Evolutionary conservation across 2,113 vertebrate genomes (phyloP).

Genomic region (Amblyornis subalaris): DNA sequence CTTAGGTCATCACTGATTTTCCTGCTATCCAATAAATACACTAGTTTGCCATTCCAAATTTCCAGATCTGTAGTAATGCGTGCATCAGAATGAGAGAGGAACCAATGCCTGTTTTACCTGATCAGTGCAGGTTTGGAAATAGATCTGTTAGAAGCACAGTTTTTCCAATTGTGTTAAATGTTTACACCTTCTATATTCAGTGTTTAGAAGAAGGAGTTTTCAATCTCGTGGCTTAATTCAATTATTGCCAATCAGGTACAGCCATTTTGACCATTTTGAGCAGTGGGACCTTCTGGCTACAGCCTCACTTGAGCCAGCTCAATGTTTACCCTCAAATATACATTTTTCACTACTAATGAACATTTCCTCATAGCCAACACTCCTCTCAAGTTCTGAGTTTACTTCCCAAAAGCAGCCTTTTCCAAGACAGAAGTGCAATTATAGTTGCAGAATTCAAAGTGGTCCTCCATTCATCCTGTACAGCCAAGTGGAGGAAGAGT

Average conservation of each 20-base stretch:
- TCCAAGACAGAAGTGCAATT: background rate
- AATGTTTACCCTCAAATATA: background rate
- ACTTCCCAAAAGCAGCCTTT: background rate
- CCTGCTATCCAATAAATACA: background rate
- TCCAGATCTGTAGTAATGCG: background rate
- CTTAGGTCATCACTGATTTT: background rate
- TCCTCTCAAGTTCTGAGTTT: background rate
- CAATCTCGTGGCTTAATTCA: background rate
- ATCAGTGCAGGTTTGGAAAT: background rate
- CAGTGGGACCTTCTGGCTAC: accelerated
- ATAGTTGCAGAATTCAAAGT: background rate
- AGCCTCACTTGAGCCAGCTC: background rate
- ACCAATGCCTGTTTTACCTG: background rate
- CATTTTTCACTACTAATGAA: background rate
- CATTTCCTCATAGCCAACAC: background rate
- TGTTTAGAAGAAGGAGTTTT: background rate
- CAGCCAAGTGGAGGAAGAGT: background rate
- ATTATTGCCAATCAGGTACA: background rate
- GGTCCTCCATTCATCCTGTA: background rate
- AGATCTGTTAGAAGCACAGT: background rate
- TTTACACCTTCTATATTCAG: background rate
- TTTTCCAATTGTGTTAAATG: background rate
- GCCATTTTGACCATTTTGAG: background rate
- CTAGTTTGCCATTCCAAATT: background rate
- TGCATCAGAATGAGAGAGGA: background rate